These are phyloP conservation scores for Rhynchophorus ferrugineus DNA, from an alignment of 1,140 invertebrate genomes.

Conservation along the genomic window DNA sequence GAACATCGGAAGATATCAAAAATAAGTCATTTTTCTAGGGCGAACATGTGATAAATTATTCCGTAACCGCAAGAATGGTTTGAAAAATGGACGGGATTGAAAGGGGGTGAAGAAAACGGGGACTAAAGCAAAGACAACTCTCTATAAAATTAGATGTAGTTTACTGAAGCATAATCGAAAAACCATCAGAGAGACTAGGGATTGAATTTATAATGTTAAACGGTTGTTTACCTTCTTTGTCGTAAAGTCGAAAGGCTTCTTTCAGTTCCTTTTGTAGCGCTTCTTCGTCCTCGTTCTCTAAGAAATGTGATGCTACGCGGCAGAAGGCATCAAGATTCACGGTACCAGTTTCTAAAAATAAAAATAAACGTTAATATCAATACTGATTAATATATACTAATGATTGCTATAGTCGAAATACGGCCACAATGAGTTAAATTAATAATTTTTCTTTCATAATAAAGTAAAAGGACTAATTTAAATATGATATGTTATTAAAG, in stretches of 20 bases:
- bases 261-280: conserved; percentile 69
- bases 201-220: neutral
- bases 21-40: conserved; percentile 12
- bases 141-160: neutral
- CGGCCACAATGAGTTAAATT: too few species aligned
- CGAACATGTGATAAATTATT: conserved; percentile 6
- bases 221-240: conserved; percentile 54
- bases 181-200: neutral
- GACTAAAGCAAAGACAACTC: neutral
- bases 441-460: too few species aligned
- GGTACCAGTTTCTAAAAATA: conserved; percentile 51
- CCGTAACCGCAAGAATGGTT: neutral
- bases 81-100: conserved; percentile 8
- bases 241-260: conserved; percentile 66
- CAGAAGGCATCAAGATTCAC: conserved; percentile 62
- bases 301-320: conserved; percentile 59
- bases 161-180: neutral
- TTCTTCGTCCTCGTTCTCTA: conserved; percentile 70
- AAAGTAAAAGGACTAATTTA: too few species aligned
- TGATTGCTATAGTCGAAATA: too few species aligned
- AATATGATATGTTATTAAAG: too few species aligned
- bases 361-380: too few species aligned
- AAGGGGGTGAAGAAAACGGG: too few species aligned
- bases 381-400: neutral
- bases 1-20: conserved; percentile 9